Percentiles rank a stretch among this genome's conserved stretches.
These are phyloP conservation scores for Periplaneta americana DNA, from an alignment of 1,140 invertebrate genomes.

Conservation along the genomic window DNA sequence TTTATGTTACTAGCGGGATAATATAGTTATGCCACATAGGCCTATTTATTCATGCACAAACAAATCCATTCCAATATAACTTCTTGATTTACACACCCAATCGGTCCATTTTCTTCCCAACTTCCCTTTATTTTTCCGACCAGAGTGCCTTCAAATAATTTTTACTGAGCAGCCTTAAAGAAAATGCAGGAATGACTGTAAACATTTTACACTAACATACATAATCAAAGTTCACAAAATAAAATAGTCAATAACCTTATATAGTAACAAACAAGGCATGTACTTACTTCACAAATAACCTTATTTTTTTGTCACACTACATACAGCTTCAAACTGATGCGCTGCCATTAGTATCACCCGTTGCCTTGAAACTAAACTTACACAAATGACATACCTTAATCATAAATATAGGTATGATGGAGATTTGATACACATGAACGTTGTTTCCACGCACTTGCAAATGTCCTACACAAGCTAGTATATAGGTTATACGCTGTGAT, in stretches of 20 bases:
- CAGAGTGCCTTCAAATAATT: background rate
- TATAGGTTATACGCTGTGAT: background rate
- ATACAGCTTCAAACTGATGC: background rate
- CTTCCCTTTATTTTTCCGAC: background rate
- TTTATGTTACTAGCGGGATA: background rate
- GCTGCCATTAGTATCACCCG: background rate
- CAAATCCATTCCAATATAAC: background rate
- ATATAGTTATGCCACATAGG: no score
- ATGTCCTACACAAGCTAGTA: background rate
- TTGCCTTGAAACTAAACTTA: background rate
- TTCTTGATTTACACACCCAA: conserved; percentile 7
- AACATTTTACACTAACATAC: background rate
- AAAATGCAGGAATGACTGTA: background rate
- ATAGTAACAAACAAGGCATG: background rate
- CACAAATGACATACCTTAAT: background rate
- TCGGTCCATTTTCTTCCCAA: background rate
- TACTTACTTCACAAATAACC: background rate
- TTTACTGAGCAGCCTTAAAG: background rate
- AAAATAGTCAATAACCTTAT: background rate
- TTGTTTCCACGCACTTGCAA: background rate
- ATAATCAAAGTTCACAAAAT: background rate
- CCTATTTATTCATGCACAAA: background rate
- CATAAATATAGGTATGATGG: background rate
- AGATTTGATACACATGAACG: background rate
- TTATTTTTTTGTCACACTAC: background rate